Conservation (phyloP, 2,797 vertebrate genomes). For the Tiaroga cobitis region DNA sequence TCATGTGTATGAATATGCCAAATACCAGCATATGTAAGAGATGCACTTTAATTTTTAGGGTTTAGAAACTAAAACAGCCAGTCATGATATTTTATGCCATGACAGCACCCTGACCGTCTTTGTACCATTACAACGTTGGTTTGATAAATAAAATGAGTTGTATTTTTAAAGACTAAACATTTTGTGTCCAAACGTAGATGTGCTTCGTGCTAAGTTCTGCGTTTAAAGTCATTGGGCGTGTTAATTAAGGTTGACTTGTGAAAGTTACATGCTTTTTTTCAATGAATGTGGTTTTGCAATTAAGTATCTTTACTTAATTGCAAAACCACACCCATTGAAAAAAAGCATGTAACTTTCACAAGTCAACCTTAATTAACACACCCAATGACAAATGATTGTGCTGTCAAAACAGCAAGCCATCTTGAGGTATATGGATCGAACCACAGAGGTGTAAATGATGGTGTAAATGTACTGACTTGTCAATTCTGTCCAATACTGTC, state of each 20-base stretch:
- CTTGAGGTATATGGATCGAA: neutral
- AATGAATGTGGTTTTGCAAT: neutral
- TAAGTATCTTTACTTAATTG: neutral
- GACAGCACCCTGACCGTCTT: neutral
- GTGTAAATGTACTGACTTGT: neutral
- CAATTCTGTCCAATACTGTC: neutral
- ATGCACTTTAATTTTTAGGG: slow-evolving; percentile 31
- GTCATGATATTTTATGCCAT: neutral
- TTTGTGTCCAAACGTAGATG: neutral
- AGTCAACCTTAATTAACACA: no score
- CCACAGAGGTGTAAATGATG: neutral
- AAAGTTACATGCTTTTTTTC: neutral
- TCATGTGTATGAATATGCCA: neutral
- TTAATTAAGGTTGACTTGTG: neutral
- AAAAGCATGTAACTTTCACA: no score
- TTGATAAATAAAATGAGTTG: neutral
- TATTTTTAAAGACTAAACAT: slow-evolving; percentile 20
- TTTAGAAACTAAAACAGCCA: slow-evolving; percentile 1
- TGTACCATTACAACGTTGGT: neutral
- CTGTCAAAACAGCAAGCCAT: neutral
- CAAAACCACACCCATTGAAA: no score
- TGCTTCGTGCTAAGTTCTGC: neutral
- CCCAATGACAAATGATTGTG: neutral
- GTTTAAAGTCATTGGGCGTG: neutral
- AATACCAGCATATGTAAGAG: slow-evolving; percentile 29